Evolutionary conservation across 2,113 vertebrate species (phyloP), one percentile per base, ranked within the genome.

Genomic region (Malurus elegans): DNA sequence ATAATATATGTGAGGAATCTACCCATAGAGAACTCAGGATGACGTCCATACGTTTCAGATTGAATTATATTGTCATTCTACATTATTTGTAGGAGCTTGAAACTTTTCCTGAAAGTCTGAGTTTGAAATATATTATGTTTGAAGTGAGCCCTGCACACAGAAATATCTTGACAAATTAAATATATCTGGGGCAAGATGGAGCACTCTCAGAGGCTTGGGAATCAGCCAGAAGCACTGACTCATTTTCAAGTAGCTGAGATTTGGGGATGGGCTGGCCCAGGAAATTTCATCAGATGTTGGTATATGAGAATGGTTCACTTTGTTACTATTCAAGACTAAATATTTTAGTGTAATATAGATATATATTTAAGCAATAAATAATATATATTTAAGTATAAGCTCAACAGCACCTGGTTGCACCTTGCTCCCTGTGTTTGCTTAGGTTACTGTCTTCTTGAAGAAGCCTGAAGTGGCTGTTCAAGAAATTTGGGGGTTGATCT

Each of bases 151-250:
- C 21, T 48, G 40, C 36, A 67, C 23, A 69, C 36, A 89, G 73
- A 86, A 93, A 61, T 86, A 84, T 53, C 66, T 53, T 72, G 61
- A 89, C 36, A 85, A 90, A 75, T 89, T 69, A 93, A 85, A 71
- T 60, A 48, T 65, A 85, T 93, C 45, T 85, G 36, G 60, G 44
- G 86, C 70, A 91, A 89, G 80, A 91, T 26, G 40, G 51, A 94
- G 60, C 60, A 62, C 61, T 79, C 29, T 82, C 28, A 84, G 75
- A 83, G 53, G n/a, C 53, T 95, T 95, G 91, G 87, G 73, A 95
- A 90, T 64, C 64, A 81, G 80, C 76, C 92, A 95, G 84, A 45
- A 96, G 25, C 57, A 61, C n/a, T 79, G 73, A 93, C 66, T 94
- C 91, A 53, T 58, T 86, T 90, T 78, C 48, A 79, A 50, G 57